Evolutionary conservation across 1,140 invertebrate genomes (phyloP), one percentile per base, ranked within the genome.

Genomic region (Sarcophaga bullata): DNA sequence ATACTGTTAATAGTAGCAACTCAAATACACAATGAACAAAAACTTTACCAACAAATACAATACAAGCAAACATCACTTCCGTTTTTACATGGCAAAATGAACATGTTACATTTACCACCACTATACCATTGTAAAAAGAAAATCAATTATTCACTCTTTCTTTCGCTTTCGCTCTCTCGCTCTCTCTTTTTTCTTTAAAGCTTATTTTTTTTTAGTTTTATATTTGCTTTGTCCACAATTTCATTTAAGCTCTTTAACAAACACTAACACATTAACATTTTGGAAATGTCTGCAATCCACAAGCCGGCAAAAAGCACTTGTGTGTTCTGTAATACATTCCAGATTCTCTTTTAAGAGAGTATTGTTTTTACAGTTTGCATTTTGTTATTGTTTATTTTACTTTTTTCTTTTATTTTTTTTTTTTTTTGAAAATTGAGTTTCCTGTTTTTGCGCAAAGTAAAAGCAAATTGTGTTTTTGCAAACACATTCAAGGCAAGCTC

Each of bases 391-490:
- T 37, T n/a, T 37, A 4, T 37, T 37, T 37, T 37, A 37, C 25
- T 37, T 1, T 4, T 68, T 68, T 68, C 9, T 7, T 58, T 58
- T 58, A n/a, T 68, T 68, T 68, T 68, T 19, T 68, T 68, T 68
- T 25, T 7, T 58, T 58, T 58, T 58, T 58, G 54, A 13, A 58
- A 68, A 68, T 19, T 68, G 15, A 19, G 62, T 68, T 68, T 68
- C 62, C 62, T 68, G 62, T 68, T 68, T 68, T 68, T 68, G 17
- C 62, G 8, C 19, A 19, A 19, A 58, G 54, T 3, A 68, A n/a
- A 62, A 68, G 10, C n/a, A 8, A 68, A 68, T 68, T 68, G 62
- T 68, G 62, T 25, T 68, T 68, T 68, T 68, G 62, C n/a, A 19
- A 68, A 19, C n/a, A 19, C 17, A 68, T 68, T 52, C 13, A 25